Percentiles rank a stretch among this genome's conserved stretches.
Evolutionary conservation across 2,888 invertebrate species (phyloP).

Genomic region (Synergus japonicus): DNA sequence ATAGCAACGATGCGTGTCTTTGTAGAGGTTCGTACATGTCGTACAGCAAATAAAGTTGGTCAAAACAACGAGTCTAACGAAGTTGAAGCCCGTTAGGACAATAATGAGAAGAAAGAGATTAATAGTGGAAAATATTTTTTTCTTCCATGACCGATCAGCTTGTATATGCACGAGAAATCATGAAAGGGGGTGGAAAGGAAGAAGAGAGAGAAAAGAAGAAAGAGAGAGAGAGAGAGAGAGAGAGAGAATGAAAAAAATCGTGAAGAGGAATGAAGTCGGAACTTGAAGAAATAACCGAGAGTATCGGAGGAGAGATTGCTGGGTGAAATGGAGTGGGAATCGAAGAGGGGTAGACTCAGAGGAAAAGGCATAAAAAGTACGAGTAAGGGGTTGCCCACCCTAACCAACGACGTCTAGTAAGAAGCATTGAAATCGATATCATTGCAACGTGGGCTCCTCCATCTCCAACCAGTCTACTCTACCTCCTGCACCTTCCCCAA

Average conservation of each 20-base stretch:
- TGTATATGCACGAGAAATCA: not conserved
- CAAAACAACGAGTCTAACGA: slow-evolving; percentile 34
- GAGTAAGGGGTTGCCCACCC: slow-evolving; percentile 76
- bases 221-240: slow-evolving; percentile 44
- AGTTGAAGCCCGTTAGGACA: slow-evolving; percentile 10
- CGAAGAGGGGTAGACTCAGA: slow-evolving; percentile 68
- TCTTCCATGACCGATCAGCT: not conserved
- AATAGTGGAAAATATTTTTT: slow-evolving; percentile 16
- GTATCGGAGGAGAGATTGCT: slow-evolving; percentile 55
- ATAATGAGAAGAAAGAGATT: slow-evolving; percentile 6
- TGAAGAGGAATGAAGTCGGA: slow-evolving; percentile 55
- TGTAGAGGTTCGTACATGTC: not conserved
- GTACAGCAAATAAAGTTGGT: slow-evolving; percentile 25
- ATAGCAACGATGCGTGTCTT: slow-evolving; percentile 35
- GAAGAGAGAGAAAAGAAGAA: slow-evolving; percentile 42
- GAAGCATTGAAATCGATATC: slow-evolving; percentile 73
- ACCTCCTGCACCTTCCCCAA: slow-evolving; percentile 57
- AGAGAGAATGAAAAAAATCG: slow-evolving; percentile 56
- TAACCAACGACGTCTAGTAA: slow-evolving; percentile 74
- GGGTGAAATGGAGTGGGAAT: slow-evolving; percentile 53
- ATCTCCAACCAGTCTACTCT: slow-evolving; percentile 41
- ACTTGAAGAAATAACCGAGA: slow-evolving; percentile 46
- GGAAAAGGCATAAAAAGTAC: slow-evolving; percentile 72
- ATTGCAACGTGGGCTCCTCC: slow-evolving; percentile 72
- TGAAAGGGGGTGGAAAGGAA: slow-evolving; percentile 51